phyloP scores from a whole-genome alignment of 2,888 invertebrate species.

The Folsomia candida region DNA sequence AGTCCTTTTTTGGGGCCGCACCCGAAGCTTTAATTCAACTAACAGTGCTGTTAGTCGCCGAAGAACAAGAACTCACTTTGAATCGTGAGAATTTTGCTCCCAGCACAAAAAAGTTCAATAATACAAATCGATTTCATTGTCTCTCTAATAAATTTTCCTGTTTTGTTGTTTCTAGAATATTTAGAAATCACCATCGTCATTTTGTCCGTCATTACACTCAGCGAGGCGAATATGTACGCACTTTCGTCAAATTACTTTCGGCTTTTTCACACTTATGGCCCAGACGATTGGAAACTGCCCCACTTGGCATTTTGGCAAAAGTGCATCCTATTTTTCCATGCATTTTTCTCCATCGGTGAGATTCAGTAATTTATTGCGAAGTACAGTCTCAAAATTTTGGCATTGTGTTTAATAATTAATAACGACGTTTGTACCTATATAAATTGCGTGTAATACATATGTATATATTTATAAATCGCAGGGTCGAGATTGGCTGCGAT shows the following conservation, averaged over 20 bases:
- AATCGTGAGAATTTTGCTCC: constrained; percentile 17
- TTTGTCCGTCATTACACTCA: constrained; percentile 40
- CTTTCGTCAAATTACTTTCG: constrained; percentile 40
- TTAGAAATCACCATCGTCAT: constrained; percentile 44
- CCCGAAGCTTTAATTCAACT: constrained; percentile 46
- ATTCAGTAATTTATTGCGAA: background rate
- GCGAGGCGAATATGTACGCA: constrained; percentile 45
- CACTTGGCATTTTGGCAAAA: constrained; percentile 41
- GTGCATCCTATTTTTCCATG: constrained; percentile 42
- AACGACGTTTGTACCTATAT: background rate
- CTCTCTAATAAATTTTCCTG: background rate
- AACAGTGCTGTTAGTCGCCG: constrained; percentile 36
- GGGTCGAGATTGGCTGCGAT: constrained; percentile 39
- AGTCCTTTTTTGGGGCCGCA: constrained; percentile 46
- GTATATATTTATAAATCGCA: constrained; percentile 7
- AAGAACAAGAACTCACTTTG: constrained; percentile 1
- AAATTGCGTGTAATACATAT: background rate
- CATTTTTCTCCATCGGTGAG: constrained; percentile 42
- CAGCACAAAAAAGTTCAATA: background rate
- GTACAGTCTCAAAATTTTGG: background rate
- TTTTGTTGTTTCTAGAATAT: constrained; percentile 21
- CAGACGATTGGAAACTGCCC: constrained; percentile 39
- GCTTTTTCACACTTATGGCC: constrained; percentile 36
- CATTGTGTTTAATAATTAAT: background rate
- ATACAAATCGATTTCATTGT: background rate